Conservation (phyloP, 2,113 vertebrate genomes). For the Laterallus jamaicensis region DNA sequence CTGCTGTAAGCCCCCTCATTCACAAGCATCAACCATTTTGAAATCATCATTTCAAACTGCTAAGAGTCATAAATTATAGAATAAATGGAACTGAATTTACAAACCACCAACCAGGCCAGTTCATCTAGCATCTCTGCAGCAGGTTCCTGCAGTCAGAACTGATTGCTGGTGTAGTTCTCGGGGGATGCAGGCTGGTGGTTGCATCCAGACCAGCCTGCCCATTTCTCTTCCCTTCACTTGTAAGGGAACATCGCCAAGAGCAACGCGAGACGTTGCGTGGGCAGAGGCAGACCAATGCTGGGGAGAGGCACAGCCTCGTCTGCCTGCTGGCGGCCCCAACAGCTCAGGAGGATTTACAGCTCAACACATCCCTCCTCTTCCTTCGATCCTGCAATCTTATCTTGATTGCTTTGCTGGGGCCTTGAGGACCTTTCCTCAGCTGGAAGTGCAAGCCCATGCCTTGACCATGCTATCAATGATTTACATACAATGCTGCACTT, state of each 20-base stretch:
- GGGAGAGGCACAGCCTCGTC: neutral
- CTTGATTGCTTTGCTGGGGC: neutral
- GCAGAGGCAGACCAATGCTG: neutral
- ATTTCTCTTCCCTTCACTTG: neutral
- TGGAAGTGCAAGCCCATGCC: fast-evolving
- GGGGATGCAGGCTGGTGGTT: neutral
- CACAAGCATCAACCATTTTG: neutral
- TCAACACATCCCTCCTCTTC: neutral
- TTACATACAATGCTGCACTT: fast-evolving
- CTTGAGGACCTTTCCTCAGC: neutral
- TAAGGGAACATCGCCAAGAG: neutral
- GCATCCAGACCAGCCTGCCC: neutral
- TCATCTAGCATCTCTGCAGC: neutral
- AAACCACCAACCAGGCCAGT: neutral
- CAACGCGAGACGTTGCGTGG: fast-evolving
- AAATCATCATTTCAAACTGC: neutral
- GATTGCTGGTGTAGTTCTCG: neutral
- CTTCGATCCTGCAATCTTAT: neutral
- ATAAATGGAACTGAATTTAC: neutral
- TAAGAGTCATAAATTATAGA: neutral
- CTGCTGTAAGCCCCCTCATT: neutral
- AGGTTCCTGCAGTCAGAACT: neutral
- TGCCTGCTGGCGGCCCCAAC: neutral
- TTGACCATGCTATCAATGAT: neutral
- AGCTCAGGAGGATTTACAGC: neutral